Evolutionary conservation across 2,888 invertebrate genomes (phyloP).

Genomic region (Hirtodrosophila cameraria): DNA sequence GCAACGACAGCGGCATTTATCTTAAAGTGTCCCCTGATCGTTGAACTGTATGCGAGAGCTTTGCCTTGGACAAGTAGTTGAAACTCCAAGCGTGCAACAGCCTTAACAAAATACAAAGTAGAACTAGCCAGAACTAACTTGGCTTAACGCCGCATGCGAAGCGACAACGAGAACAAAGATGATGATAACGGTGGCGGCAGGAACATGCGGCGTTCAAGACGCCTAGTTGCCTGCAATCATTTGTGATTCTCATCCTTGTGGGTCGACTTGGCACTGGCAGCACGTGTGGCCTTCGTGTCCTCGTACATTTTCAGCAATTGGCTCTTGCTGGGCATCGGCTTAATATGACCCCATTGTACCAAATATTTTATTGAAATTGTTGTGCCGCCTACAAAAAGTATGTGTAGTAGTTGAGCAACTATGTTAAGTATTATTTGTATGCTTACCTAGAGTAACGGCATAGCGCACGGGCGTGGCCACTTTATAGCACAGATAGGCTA

Average conservation of each 20-base stretch:
- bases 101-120: constrained; percentile 51
- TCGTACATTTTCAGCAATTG: constrained; percentile 87
- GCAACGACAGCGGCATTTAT: constrained; percentile 8
- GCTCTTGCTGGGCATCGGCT: constrained; percentile 90
- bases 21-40: constrained; percentile 6
- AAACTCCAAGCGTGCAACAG: constrained; percentile 40
- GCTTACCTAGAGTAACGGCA: constrained; percentile 93
- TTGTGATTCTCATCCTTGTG: constrained; percentile 57
- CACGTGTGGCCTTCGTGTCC: constrained; percentile 83
- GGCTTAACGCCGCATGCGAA: constrained; percentile 41
- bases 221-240: constrained; percentile 50
- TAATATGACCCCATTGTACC: constrained; percentile 91
- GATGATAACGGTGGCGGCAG: constrained; percentile 24
- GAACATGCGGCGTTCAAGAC: constrained; percentile 24
- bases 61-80: constrained; percentile 30
- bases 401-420: too few species aligned
- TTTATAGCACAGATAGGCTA: constrained; percentile 97
- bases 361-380: constrained; percentile 93
- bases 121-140: constrained; percentile 61
- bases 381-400: constrained; percentile 88
- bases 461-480: constrained; percentile 95
- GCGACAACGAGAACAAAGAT: constrained; percentile 19
- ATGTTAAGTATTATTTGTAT: background rate
- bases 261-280: constrained; percentile 70
- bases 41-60: constrained; percentile 19